These are phyloP conservation scores for Lasioglossum vierecki DNA, from an alignment of 2,888 invertebrate species.

Conservation along the genomic window DNA sequence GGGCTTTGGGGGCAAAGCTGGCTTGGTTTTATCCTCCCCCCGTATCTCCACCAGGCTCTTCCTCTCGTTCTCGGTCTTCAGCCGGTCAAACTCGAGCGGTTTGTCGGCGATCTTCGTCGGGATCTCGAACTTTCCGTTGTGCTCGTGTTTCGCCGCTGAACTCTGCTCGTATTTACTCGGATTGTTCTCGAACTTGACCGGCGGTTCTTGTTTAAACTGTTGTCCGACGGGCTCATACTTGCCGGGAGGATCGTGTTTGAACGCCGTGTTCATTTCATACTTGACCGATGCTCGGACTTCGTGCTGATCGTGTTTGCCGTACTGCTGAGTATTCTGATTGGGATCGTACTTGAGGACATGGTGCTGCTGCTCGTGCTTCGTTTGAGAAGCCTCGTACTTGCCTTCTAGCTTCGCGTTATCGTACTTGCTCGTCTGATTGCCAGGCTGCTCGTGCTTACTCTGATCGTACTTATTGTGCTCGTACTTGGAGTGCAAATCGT, in stretches of 20 bases:
- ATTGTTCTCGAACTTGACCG: conserved; percentile 66
- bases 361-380: conserved; percentile 67
- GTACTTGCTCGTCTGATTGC: conserved; percentile 68
- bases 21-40: conserved; percentile 86
- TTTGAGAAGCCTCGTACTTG: conserved; percentile 63
- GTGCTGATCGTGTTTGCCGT: conserved; percentile 73
- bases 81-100: conserved; percentile 77
- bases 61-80: conserved; percentile 74
- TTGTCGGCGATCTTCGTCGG: conserved; percentile 76
- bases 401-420: conserved; percentile 74
- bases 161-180: conserved; percentile 70
- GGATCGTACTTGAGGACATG: conserved; percentile 57
- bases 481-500: conserved; percentile 68
- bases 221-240: conserved; percentile 56
- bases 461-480: conserved; percentile 70
- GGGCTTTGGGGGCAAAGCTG: conserved; percentile 94
- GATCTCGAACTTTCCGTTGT: conserved; percentile 76
- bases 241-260: conserved; percentile 68
- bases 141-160: conserved; percentile 72
- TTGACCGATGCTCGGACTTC: conserved; percentile 65
- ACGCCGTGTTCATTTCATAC: conserved; percentile 70
- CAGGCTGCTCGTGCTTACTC: conserved; percentile 72
- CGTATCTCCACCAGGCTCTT: conserved; percentile 73
- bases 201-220: conserved; percentile 71
- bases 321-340: conserved; percentile 69